These are phyloP conservation scores for Eudyptes chrysolophus DNA, from an alignment of 2,113 vertebrate species.

Conservation along the genomic window DNA sequence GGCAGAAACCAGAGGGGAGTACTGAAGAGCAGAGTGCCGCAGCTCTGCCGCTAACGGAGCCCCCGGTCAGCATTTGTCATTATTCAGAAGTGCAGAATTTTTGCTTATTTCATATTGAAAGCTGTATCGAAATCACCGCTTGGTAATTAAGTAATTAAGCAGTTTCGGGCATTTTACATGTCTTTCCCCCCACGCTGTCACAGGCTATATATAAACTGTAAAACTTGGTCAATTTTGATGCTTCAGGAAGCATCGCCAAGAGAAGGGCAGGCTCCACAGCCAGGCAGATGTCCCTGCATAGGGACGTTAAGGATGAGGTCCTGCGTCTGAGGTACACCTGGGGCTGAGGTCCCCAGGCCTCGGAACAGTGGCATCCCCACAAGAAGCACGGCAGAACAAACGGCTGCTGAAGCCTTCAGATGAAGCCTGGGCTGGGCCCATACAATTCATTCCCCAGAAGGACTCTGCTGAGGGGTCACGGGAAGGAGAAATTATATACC, in stretches of 20 bases:
- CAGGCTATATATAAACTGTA: neutral
- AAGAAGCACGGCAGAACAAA: neutral
- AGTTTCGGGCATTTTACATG: neutral
- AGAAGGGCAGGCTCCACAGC: neutral
- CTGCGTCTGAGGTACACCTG: neutral
- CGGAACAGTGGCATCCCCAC: accelerated
- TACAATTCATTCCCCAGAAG: neutral
- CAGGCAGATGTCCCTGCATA: accelerated
- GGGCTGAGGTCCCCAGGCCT: neutral
- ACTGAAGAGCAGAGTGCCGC: neutral
- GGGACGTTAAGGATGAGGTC: neutral
- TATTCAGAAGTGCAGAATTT: neutral
- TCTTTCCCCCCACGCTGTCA: neutral
- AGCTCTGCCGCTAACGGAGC: neutral
- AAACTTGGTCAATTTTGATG: neutral
- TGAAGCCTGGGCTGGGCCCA: neutral
- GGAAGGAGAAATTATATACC: neutral
- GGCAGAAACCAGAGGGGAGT: neutral
- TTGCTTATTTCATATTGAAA: neutral
- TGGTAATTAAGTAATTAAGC: neutral
- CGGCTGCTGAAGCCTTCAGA: neutral
- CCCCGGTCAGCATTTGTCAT: accelerated
- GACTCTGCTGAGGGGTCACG: neutral
- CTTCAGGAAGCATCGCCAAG: neutral
- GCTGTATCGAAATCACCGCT: neutral